Evolutionary conservation across 2,888 invertebrate species (phyloP).

Genomic region (Caenorhabditis zanzibari): DNA sequence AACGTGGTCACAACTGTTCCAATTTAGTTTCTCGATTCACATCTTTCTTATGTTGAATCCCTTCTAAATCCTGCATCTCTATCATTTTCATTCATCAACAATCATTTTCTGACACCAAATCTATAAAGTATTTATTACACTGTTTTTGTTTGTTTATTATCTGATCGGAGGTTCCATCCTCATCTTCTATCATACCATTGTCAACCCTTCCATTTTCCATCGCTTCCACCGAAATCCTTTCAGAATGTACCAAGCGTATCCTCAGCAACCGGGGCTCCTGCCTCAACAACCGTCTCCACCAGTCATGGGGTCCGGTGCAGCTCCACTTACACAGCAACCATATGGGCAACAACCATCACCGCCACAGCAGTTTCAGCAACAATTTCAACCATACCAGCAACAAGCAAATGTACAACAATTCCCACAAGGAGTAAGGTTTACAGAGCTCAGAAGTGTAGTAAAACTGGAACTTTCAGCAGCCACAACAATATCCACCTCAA

Average conservation of each 20-base stretch:
- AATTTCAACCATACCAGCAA: conserved; percentile 29
- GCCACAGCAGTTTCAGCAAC: conserved; percentile 11
- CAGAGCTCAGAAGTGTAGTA: neutral
- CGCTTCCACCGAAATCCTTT: neutral
- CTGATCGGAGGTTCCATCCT: neutral
- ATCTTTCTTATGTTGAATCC: neutral
- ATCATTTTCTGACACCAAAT: neutral
- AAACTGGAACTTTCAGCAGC: conserved; percentile 28
- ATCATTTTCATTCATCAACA: conserved; percentile 5
- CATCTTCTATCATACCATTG: neutral
- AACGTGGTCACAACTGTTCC: conserved; percentile 35
- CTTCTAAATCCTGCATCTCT: conserved; percentile 9
- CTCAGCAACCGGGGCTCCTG: conserved; percentile 30
- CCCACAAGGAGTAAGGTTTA: neutral
- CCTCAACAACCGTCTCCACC: conserved; percentile 39
- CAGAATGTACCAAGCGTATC: conserved; percentile 53
- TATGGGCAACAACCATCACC: conserved; percentile 31
- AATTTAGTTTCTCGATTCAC: conserved; percentile 17
- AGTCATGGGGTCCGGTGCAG: conserved; percentile 14
- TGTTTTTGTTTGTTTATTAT: neutral
- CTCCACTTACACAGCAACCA: conserved; percentile 9
- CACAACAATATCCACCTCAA: conserved; percentile 23
- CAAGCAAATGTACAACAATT: neutral
- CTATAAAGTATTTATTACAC: conserved; percentile 20
- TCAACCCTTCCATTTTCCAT: neutral